phyloP scores from a whole-genome alignment of 2,113 vertebrate genomes.

The Serilophus lunatus region DNA sequence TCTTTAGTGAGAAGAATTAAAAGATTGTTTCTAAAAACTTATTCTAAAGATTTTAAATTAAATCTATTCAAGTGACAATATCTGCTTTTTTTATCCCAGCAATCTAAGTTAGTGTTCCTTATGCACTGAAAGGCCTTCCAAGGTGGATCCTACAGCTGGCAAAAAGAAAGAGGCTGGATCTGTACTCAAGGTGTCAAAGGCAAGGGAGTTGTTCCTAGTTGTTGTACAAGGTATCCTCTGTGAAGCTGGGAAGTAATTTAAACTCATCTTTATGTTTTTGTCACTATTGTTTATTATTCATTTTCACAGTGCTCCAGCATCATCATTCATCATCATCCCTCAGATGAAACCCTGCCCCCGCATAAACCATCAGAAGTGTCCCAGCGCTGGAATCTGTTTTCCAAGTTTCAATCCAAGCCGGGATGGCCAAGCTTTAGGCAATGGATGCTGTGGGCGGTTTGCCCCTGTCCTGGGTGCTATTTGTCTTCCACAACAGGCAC shows the following conservation, averaged over 20 bases:
- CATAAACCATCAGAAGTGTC: background rate
- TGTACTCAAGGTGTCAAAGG: background rate
- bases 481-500: background rate
- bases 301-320: background rate
- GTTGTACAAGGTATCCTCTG: background rate
- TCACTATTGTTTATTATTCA: background rate
- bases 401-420: background rate
- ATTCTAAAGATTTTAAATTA: background rate
- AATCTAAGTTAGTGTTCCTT: background rate
- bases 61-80: background rate
- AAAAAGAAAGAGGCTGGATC: background rate
- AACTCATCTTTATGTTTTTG: background rate
- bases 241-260: background rate
- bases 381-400: background rate
- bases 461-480: accelerated
- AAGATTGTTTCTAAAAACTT: background rate
- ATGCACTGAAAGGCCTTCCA: background rate
- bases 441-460: background rate
- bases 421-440: background rate
- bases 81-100: background rate
- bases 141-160: background rate
- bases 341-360: background rate
- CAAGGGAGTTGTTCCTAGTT: background rate
- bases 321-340: background rate
- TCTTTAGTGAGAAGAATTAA: background rate